phyloP scores from a whole-genome alignment of 2,113 vertebrate genomes.

The Larimichthys polyactis region DNA sequence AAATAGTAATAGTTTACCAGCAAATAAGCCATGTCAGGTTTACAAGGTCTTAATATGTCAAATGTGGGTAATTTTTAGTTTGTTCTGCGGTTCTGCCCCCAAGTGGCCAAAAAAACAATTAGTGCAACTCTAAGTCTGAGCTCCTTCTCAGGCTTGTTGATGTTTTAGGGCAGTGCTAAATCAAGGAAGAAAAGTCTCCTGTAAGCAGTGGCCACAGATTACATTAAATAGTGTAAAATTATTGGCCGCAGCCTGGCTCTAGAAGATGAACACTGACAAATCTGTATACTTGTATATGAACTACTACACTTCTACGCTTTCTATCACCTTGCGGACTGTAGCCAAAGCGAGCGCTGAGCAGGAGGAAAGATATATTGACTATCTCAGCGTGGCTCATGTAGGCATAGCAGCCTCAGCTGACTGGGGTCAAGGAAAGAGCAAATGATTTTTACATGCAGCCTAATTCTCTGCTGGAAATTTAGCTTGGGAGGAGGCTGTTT shows the following conservation, averaged over 20 bases:
- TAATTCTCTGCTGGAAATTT: constrained; percentile 44
- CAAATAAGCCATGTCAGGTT: not conserved
- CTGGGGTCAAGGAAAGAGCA: constrained; percentile 58
- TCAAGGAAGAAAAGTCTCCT: not conserved
- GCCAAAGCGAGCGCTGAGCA: constrained; percentile 9
- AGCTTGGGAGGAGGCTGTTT: not conserved
- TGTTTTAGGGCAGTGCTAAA: not conserved
- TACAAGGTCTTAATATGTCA: not conserved
- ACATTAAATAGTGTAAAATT: not conserved
- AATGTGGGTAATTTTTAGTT: not conserved
- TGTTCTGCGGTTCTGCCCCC: not conserved
- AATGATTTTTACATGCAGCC: constrained; percentile 33
- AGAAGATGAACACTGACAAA: not conserved
- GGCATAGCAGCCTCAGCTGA: constrained; percentile 45
- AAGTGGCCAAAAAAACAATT: not conserved
- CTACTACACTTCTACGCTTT: not conserved
- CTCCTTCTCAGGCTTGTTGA: not conserved
- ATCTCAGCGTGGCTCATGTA: constrained; percentile 33
- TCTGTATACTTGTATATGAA: not conserved
- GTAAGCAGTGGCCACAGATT: not conserved
- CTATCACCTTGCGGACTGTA: not conserved
- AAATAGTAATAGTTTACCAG: too few species aligned
- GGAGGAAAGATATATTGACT: constrained; percentile 40
- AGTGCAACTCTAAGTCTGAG: not conserved
- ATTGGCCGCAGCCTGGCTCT: not conserved